A percentile compares a stretch with the other conserved stretches of the same genome.
Evolutionary conservation across 2,888 invertebrate genomes (phyloP).

Genomic region (Salticus scenicus): DNA sequence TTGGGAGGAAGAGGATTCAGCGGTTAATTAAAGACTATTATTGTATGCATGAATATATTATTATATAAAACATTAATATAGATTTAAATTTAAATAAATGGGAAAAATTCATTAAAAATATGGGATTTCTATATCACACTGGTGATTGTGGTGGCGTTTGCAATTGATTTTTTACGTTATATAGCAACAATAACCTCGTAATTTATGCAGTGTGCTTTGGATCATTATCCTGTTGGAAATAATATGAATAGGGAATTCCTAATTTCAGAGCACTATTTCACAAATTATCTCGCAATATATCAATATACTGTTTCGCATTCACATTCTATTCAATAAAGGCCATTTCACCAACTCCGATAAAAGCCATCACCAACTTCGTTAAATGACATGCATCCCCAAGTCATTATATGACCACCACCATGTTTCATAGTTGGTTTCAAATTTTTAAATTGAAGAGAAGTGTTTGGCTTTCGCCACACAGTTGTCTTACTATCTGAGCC

Average conservation of each 20-base stretch:
- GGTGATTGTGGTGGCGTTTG: too few species aligned
- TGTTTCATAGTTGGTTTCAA: constrained; percentile 59
- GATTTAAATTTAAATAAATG: too few species aligned
- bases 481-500: background rate
- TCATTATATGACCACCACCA: constrained; percentile 67
- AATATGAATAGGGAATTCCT: constrained; percentile 29
- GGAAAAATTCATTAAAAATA: too few species aligned
- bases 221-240: constrained; percentile 67
- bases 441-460: constrained; percentile 21
- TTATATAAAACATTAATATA: too few species aligned
- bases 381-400: constrained; percentile 65
- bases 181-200: constrained; percentile 10
- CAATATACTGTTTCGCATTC: constrained; percentile 26
- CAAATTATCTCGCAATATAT: constrained; percentile 54
- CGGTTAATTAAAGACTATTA: too few species aligned
- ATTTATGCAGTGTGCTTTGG: constrained; percentile 56
- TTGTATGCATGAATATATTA: too few species aligned
- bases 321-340: constrained; percentile 45
- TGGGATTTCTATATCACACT: too few species aligned
- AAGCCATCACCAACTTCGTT: too few species aligned
- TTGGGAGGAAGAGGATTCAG: too few species aligned
- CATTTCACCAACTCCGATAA: constrained; percentile 29
- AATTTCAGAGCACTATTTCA: constrained; percentile 23
- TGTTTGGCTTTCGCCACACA: background rate
- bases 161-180: background rate